Base-by-base conservation (phyloP, 2,797 vertebrate species). In the Craterocephalus amniculus region DNA sequence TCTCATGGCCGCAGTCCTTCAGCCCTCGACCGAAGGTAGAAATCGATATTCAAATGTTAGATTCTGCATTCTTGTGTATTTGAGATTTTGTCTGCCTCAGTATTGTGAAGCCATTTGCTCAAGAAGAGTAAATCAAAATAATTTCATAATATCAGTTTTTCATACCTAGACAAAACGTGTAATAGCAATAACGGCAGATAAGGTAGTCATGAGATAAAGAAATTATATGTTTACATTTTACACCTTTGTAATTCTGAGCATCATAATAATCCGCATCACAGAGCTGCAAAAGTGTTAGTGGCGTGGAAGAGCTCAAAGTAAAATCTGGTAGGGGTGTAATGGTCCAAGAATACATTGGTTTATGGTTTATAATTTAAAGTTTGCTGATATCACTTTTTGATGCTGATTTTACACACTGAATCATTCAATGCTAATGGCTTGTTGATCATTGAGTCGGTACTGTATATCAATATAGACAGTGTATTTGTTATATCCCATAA, bases 1-100 rank as follows among this genome's bases (percentile, higher is more conserved):
- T 80, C 51, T 45, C 18, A 22, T 29, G 63, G 38, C 59, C 57
- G 35, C 66, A 48, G 35, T 56, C 24, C 52, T 72, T 78, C 70
- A 49, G 72, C 32, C 76, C 55, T 36, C 57, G 20, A 34, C 78
- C 31, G 55, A 62, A 75, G 38, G 51, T 48, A 18, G 14, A 56
- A 81, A 87, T 91, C 85, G 0, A 92, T 91, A 89, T 69, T 76
- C 56, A 88, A 92, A 92, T 91, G 86, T 80, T 87, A 83, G 54
- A 59, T 43, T 62, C 60, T 61, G 74, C 26, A 2, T 56, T 52
- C 59, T 59, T 62, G 56, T 71, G 57, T 77, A 29, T 3, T 5
- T 51, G 63, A 51, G 32, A 14, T 48, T 66, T 51, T 18, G 20
- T 61, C 59, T 31, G 71, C 12, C 49, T 69, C 58, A 14, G 34